Percentiles rank a stretch among this genome's conserved stretches.
These are phyloP conservation scores for Peucedramus taeniatus DNA, from an alignment of 2,113 vertebrate species.

Conservation along the genomic window DNA sequence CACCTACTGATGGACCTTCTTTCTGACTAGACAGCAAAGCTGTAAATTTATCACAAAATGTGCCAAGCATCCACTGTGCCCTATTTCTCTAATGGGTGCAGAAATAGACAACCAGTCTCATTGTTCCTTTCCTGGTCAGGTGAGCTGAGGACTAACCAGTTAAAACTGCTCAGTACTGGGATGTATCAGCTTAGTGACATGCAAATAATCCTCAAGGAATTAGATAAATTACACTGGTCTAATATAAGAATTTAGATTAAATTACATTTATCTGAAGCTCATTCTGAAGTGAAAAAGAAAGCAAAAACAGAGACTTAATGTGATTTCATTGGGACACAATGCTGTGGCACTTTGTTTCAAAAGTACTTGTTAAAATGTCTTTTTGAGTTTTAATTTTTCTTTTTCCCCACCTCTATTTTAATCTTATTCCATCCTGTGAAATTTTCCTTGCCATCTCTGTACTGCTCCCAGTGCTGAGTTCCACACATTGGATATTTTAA, in stretches of 20 bases:
- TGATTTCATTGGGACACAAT: neutral
- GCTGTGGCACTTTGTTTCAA: neutral
- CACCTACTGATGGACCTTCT: neutral
- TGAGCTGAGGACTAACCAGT: neutral
- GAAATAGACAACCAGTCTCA: neutral
- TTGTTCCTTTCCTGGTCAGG: neutral
- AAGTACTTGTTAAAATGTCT: neutral
- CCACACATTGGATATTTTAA: neutral
- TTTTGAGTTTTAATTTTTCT: neutral
- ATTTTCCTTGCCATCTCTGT: neutral
- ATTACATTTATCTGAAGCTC: neutral
- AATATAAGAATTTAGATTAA: neutral
- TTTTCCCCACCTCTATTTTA: neutral
- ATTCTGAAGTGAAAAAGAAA: neutral
- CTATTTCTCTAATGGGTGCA: neutral
- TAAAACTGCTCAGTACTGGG: neutral
- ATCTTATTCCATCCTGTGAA: neutral
- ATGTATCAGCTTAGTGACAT: neutral
- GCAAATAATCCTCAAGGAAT: neutral
- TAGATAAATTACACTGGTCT: neutral
- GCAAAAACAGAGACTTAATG: neutral
- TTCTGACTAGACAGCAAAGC: neutral
- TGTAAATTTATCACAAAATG: neutral
- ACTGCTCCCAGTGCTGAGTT: neutral
- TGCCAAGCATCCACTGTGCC: neutral